phyloP scores from a whole-genome alignment of 2,888 invertebrate species.

The Epinotia nisella region DNA sequence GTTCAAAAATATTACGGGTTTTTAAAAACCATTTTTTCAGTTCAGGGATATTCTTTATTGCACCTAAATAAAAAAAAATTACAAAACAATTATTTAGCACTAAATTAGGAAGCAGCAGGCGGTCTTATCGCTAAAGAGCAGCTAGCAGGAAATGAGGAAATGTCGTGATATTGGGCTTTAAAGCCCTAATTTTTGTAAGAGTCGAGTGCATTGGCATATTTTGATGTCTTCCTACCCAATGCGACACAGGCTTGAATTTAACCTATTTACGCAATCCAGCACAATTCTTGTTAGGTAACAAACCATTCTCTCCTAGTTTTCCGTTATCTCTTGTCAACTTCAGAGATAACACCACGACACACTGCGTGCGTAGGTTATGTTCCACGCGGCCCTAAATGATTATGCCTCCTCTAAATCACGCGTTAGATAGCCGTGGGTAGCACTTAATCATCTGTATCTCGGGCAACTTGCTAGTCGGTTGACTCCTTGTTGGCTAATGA shows the following conservation, averaged over 20 bases:
- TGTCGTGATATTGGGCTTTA: too few species aligned
- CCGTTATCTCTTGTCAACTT: neutral
- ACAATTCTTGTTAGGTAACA: neutral
- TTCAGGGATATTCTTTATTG: too few species aligned
- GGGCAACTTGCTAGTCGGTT: constrained; percentile 32
- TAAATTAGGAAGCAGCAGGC: too few species aligned
- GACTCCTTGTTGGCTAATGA: constrained; percentile 29
- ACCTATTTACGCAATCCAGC: neutral
- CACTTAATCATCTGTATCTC: constrained; percentile 40
- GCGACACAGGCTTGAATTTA: neutral
- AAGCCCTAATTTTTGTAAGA: too few species aligned
- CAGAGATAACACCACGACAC: neutral
- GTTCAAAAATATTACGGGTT: too few species aligned
- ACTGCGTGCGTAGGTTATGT: constrained; percentile 14
- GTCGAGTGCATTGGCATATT: too few species aligned
- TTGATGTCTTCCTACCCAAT: too few species aligned
- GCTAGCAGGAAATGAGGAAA: too few species aligned
- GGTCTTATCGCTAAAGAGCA: too few species aligned
- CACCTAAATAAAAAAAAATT: too few species aligned
- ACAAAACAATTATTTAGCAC: too few species aligned
- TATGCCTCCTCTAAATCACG: constrained; percentile 37
- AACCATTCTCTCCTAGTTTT: neutral
- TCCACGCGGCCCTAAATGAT: constrained; percentile 24
- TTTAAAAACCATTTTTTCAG: too few species aligned
- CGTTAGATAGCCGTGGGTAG: constrained; percentile 32